Conservation (phyloP, 2,797 vertebrate species). For the Dryobates pubescens region DNA sequence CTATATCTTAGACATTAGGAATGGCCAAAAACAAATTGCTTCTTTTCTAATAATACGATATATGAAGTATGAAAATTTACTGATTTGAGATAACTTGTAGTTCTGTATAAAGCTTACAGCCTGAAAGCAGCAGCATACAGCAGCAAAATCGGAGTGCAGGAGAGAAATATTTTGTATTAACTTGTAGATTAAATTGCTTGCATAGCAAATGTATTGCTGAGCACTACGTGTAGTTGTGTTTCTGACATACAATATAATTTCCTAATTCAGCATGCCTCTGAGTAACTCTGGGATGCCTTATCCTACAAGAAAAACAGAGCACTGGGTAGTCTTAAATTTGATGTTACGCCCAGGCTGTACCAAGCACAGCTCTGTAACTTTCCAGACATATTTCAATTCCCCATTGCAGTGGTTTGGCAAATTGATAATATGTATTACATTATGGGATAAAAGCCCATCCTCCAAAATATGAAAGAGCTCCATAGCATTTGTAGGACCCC, state of each 20-base stretch:
- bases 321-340: background rate
- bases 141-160: background rate
- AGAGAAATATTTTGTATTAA: constrained; percentile 1
- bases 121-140: background rate
- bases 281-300: background rate
- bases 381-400: constrained; percentile 12
- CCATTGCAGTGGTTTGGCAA: background rate
- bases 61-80: background rate
- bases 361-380: constrained; percentile 7
- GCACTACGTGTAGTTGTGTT: constrained; percentile 7
- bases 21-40: background rate
- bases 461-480: background rate
- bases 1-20: background rate
- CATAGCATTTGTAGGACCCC: background rate
- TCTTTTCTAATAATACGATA: background rate
- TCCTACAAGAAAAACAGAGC: background rate
- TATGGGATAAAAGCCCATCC: background rate
- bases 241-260: background rate
- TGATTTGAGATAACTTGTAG: background rate
- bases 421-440: background rate
- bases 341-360: background rate
- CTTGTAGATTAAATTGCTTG: constrained; percentile 12
- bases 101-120: background rate
- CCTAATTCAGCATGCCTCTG: background rate
- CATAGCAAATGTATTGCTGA: constrained; percentile 29